A percentile compares a stretch with the other conserved stretches of the same genome.
Conservation (phyloP, 2,888 invertebrate species). For the Lasioglossum oenotherae region DNA sequence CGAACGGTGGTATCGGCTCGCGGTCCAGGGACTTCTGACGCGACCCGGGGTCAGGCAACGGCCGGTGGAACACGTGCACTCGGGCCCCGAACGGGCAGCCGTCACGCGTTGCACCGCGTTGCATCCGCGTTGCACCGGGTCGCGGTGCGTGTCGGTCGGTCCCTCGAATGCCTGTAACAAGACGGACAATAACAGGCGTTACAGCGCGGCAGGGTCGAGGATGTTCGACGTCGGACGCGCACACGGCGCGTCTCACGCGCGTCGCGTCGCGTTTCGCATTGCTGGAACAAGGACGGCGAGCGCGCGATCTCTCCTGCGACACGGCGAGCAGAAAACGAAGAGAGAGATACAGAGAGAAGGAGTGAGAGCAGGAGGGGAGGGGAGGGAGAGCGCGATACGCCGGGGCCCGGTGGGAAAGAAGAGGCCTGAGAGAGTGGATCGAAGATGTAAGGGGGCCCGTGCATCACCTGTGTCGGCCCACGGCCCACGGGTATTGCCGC, state of each 20-base stretch:
- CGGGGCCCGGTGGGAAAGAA: conserved; percentile 73
- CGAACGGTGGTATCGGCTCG: conserved; percentile 38
- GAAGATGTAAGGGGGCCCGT: conserved; percentile 77
- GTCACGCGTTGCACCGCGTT: conserved; percentile 14
- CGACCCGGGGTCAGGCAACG: conserved; percentile 62
- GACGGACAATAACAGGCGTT: conserved; percentile 74
- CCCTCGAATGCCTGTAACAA: conserved; percentile 57
- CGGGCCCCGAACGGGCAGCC: conserved; percentile 37
- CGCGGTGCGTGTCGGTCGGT: conserved; percentile 25
- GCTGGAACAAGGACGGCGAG: conserved; percentile 22
- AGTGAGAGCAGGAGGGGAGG: background rate
- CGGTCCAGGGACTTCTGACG: conserved; percentile 51
- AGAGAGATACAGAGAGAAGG: background rate
- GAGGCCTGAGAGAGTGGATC: conserved; percentile 75
- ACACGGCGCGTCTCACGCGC: conserved; percentile 57
- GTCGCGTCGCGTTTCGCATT: conserved; percentile 10
- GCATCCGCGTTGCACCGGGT: background rate
- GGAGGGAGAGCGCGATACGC: conserved; percentile 55
- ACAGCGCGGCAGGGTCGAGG: conserved; percentile 62
- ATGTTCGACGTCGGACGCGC: conserved; percentile 59
- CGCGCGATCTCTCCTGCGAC: conserved; percentile 50
- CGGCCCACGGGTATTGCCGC: conserved; percentile 77
- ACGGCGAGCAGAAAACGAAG: conserved; percentile 28
- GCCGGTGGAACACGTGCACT: conserved; percentile 63
- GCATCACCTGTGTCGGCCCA: conserved; percentile 79